Base-by-base conservation (phyloP, 2,797 vertebrate species). In the Coreius guichenoti region DNA sequence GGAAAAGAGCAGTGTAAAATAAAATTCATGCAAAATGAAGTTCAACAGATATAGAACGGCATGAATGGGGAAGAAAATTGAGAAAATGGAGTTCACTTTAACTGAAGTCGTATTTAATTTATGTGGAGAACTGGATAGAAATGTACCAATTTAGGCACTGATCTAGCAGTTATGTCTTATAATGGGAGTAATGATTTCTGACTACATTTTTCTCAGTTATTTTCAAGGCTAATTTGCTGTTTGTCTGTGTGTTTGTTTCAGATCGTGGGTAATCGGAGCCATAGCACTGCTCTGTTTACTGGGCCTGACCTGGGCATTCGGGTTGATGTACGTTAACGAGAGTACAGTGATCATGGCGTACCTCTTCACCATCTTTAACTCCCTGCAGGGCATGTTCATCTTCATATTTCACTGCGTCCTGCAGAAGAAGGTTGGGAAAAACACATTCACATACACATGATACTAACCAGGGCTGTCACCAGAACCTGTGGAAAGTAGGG, bases 311-410 rank as follows among this genome's bases (percentile, higher is more conserved):
- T 99, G 98, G 98, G 98, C 98, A 5, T 99, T 99, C 3, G 98
- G 98, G 87, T 96, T 99, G 89, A 99, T 99, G 98, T 99, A 99
- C 88, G 98, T 99, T 94, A 99, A 99, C 87, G 98, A 99, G 95
- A 99, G 97, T 96, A 99, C 98, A 74, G 96, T 99, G 93, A 97
- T 99, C 94, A 99, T 99, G 98, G 98, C 98, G 21, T 99, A 99
- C 92, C 96, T 99, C 93, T 99, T 99, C 96, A 99, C 98, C 93
- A 98, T 99, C 95, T 99, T 99, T 95, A 99, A 99, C 96, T 99
- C 98, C 93, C 97, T 99, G 82, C 98, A 99, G 94, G 98, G 98
- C 89, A 99, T 99, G 98, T 99, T 99, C 95, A 99, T 99, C 95
- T 99, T 99, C 95, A 99, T 99, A 94, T 99, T 99, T 95, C 98